These are phyloP conservation scores for Phyllostomus discolor DNA, from an alignment of 2,113 vertebrate genomes.

Conservation along the genomic window DNA sequence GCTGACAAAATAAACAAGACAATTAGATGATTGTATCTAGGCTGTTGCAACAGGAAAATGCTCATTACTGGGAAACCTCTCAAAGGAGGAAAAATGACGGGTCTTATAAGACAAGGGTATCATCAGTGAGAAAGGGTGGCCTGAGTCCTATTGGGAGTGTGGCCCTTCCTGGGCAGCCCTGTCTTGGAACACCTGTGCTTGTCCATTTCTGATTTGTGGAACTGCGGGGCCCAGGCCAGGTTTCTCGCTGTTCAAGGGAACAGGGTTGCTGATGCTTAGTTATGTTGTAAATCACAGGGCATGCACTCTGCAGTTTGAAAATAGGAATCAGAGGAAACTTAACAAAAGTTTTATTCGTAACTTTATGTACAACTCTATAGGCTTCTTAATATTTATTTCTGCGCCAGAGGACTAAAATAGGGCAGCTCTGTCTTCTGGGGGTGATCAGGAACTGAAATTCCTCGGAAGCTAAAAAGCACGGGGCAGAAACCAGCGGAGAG, in stretches of 20 bases:
- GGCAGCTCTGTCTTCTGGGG: not conserved
- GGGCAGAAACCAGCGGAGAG: not conserved
- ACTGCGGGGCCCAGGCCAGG: not conserved
- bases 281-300: not conserved
- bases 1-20: not conserved
- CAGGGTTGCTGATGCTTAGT: not conserved
- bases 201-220: not conserved
- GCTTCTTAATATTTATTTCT: not conserved
- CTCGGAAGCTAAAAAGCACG: not conserved
- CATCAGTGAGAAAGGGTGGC: not conserved
- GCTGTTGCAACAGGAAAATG: not conserved
- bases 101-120: not conserved
- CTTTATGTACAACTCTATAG: not conserved
- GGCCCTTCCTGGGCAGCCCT: not conserved
- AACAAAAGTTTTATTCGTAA: not conserved
- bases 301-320: not conserved
- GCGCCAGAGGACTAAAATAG: not conserved
- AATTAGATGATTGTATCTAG: not conserved
- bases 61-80: not conserved
- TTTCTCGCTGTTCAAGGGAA: not conserved
- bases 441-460: not conserved
- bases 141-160: too few relatives aligned
- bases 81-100: not conserved
- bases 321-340: not conserved
- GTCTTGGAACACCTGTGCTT: not conserved